Evolutionary conservation across 2,888 invertebrate species (phyloP), one percentile per base, ranked within the genome.

Genomic region (Chalcis sispes): DNA sequence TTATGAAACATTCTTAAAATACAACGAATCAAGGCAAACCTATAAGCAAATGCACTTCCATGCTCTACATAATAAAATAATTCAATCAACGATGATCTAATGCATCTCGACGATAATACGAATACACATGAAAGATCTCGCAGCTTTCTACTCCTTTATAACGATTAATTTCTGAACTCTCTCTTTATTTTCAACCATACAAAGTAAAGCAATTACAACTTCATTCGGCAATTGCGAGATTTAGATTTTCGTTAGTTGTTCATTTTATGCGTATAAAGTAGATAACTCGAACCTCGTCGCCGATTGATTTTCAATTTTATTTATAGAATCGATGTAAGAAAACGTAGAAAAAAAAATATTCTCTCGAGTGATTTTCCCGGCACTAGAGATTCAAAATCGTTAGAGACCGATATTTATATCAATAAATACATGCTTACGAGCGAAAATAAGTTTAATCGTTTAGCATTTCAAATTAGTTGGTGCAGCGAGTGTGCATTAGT

Each of bases 221-320:
- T 58, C 46, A 48, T 58, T 58, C 13, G n/a, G 15, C 50, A 15
- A 40, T 65, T 29, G 42, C 54, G 20, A 23, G 61, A 65, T 40
- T 65, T 2, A 15, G 18, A 59, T 59, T 61, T 70, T 61, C 40
- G n/a, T 61, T 32, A 1, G 69, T 29, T 23, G 32, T 25, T 42
- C 77, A 66, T 42, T 15, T 50, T 66, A 76, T 72, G 78, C 61
- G 75, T 73, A 80, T 81, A 81, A 79, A 80, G 80, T 81, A 80
- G 80, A 77, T 79, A 81, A 79, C 52, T 36, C 71, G 75, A 67
- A 73, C 50, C 36, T 69, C 75, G 61, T 64, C 48, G 74, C 46
- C 36, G 65, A 72, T 65, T 66, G 72, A 74, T 67, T 67, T 61
- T 52, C 20, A 36, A 61, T 61, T 67, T 67, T 54, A 67, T 74